phyloP scores from a whole-genome alignment of 2,888 invertebrate species.

The Eupelmus urozonus region DNA sequence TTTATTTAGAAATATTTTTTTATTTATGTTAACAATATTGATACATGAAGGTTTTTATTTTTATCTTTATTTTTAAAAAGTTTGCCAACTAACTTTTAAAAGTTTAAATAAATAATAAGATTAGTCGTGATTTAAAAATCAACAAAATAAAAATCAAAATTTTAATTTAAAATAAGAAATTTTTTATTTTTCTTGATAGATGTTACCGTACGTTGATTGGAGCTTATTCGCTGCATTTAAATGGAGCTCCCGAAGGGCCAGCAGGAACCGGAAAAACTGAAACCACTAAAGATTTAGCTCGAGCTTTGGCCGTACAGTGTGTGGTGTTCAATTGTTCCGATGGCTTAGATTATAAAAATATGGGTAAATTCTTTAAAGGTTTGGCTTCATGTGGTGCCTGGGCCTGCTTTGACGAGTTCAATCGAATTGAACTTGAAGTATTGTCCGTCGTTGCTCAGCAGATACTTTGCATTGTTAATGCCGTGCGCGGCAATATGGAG shows the following conservation, averaged over 20 bases:
- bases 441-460: conserved; percentile 92
- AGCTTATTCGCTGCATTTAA: conserved; percentile 89
- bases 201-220: conserved; percentile 91
- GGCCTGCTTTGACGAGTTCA: conserved; percentile 94
- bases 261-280: conserved; percentile 94
- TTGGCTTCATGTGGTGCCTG: conserved; percentile 90
- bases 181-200: conserved; percentile 59
- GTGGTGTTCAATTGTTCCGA: conserved; percentile 93
- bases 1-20: too few species aligned
- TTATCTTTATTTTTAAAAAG: too few species aligned
- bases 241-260: conserved; percentile 91
- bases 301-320: conserved; percentile 93
- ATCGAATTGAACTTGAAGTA: conserved; percentile 90
- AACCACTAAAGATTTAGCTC: conserved; percentile 94
- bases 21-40: too few species aligned
- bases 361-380: conserved; percentile 92
- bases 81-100: too few species aligned
- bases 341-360: conserved; percentile 90
- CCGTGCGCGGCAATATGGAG: conserved; percentile 83
- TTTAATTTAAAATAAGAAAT: background rate
- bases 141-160: too few species aligned
- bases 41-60: too few species aligned
- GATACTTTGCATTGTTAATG: conserved; percentile 88
- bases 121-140: too few species aligned
- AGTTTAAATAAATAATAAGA: too few species aligned